Evolutionary conservation across 2,113 vertebrate genomes (phyloP).

Genomic region (Antechinus stuartii): DNA sequence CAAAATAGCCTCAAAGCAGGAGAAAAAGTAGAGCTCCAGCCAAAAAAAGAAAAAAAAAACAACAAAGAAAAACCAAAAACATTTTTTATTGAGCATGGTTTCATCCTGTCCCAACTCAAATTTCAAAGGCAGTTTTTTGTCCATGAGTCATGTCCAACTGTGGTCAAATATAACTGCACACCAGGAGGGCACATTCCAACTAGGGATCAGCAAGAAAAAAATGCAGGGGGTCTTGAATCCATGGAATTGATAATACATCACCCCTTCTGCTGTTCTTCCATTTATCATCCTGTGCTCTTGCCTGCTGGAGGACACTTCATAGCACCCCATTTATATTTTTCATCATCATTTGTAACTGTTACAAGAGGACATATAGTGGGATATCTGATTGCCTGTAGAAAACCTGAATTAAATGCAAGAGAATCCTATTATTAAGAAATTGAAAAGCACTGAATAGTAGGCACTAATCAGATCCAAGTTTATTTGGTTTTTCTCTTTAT

Average conservation of each 20-base stretch:
- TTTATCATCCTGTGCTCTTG: neutral
- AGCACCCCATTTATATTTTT: neutral
- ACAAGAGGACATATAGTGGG: neutral
- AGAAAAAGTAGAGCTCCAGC: neutral
- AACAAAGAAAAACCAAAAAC: neutral
- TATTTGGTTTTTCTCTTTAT: neutral
- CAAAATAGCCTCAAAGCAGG: neutral
- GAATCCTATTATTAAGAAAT: neutral
- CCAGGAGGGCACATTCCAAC: neutral
- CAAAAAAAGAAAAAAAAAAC: neutral
- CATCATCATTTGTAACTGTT: neutral
- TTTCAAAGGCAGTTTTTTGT: neutral
- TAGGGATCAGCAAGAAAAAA: neutral
- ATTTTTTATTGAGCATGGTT: neutral
- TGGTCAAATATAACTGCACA: neutral
- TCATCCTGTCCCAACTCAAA: neutral
- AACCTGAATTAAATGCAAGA: neutral
- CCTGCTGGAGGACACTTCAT: neutral
- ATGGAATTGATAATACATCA: neutral
- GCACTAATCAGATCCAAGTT: neutral
- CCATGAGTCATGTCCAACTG: slow-evolving; percentile 2
- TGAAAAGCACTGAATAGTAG: neutral
- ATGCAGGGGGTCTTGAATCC: neutral
- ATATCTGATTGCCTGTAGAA: neutral
- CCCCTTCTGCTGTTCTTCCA: neutral